A percentile compares a stretch with the other conserved stretches of the same genome.
Evolutionary conservation across 2,113 vertebrate genomes (phyloP).

Genomic region (Spheniscus mendiculus): DNA sequence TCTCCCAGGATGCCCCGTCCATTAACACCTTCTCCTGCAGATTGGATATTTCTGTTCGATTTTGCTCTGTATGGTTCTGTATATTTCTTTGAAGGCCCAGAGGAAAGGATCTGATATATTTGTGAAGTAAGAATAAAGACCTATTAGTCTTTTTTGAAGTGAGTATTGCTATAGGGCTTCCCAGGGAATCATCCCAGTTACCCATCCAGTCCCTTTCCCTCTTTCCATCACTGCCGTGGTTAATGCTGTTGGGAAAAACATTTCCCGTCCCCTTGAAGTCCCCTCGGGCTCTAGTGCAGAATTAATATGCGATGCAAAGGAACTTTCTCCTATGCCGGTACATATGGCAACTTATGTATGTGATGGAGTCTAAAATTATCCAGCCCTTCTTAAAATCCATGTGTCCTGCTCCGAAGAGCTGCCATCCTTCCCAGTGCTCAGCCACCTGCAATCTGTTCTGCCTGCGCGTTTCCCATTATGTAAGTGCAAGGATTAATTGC

Average conservation of each 20-base stretch:
- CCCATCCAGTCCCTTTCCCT: background rate
- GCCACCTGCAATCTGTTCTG: slow-evolving; percentile 48
- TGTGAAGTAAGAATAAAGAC: background rate
- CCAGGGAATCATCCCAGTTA: background rate
- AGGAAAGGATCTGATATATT: background rate
- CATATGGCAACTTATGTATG: slow-evolving; percentile 57
- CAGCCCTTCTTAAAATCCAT: slow-evolving; percentile 35
- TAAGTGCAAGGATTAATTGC: slow-evolving; percentile 35
- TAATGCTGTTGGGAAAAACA: background rate
- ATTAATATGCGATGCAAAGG: background rate
- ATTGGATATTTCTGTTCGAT: background rate
- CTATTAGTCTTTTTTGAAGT: background rate
- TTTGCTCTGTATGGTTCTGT: fast-evolving
- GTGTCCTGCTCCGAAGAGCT: slow-evolving; percentile 41
- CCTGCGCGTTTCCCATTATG: background rate
- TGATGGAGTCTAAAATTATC: slow-evolving; percentile 53
- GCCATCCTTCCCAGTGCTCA: slow-evolving; percentile 31
- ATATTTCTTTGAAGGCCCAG: background rate
- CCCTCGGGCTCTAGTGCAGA: background rate
- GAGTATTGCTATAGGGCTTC: background rate
- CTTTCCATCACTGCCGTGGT: background rate
- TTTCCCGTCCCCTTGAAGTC: background rate
- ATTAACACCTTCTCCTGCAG: background rate
- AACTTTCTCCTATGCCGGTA: background rate
- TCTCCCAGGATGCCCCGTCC: background rate